A percentile compares a stretch with the other conserved stretches of the same genome.
Evolutionary conservation across 92 coral and sea anemone genomes (phyloP).

Genomic region (Epizoanthus scotinus): DNA sequence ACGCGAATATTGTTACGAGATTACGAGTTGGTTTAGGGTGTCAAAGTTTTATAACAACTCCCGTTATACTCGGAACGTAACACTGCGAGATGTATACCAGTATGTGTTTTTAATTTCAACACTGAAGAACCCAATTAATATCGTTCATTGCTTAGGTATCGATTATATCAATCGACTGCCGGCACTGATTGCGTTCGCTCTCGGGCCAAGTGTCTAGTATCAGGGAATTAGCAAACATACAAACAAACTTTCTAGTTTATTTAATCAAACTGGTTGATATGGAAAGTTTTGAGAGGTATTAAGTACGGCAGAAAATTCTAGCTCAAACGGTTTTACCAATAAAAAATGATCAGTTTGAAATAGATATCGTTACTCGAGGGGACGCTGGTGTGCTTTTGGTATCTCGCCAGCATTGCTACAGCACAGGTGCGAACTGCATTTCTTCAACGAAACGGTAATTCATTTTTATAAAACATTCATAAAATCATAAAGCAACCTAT

Average conservation of each 20-base stretch:
- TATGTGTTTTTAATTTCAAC: constrained; percentile 39
- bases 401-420: constrained; percentile 5
- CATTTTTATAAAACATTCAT: constrained; percentile 34
- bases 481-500: constrained; percentile 33
- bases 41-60: too few species aligned
- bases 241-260: not conserved
- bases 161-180: constrained; percentile 15
- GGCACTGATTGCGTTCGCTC: constrained; percentile 29
- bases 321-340: not conserved
- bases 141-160: constrained; percentile 14
- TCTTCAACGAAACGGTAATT: constrained; percentile 31
- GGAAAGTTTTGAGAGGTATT: not conserved
- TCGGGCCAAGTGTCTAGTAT: not conserved
- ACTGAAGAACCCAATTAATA: not conserved
- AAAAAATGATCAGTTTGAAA: not conserved
- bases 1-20: not conserved
- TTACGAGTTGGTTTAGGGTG: not conserved
- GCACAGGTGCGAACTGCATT: constrained; percentile 37
- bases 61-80: constrained; percentile 12
- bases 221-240: constrained; percentile 8
- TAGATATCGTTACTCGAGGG: not conserved
- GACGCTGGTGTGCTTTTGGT: not conserved
- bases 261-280: not conserved
- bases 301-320: too few species aligned
- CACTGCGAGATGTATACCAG: not conserved